These are phyloP conservation scores for Phasianus colchicus DNA, from an alignment of 2,113 vertebrate species.

Conservation along the genomic window DNA sequence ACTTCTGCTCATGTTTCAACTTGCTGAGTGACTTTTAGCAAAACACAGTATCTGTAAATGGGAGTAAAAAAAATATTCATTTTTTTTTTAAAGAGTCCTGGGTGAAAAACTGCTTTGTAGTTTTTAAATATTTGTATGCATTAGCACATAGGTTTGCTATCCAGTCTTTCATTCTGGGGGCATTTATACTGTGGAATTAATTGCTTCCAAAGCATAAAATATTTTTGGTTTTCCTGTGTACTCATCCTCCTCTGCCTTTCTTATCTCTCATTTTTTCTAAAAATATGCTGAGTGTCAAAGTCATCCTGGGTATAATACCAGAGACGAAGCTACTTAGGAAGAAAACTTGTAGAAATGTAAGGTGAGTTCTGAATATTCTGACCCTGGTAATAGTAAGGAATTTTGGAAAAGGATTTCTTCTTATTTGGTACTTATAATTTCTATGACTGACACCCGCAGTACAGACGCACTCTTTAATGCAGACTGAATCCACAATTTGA, in stretches of 20 bases:
- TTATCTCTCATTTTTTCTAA: constrained; percentile 57
- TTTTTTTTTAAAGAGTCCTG: background rate
- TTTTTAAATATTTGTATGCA: constrained; percentile 20
- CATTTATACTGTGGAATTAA: constrained; percentile 13
- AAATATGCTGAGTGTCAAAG: constrained; percentile 40
- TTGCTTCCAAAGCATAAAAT: constrained; percentile 45
- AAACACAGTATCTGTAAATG: background rate
- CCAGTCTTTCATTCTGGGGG: background rate
- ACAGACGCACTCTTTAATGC: background rate
- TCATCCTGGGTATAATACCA: constrained; percentile 6
- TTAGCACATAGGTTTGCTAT: background rate
- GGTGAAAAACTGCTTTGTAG: background rate
- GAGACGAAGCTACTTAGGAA: constrained; percentile 14
- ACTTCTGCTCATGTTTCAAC: constrained; percentile 12
- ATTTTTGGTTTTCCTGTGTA: constrained; percentile 58
- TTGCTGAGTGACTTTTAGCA: constrained; percentile 57
- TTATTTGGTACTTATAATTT: background rate
- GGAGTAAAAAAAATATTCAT: background rate
- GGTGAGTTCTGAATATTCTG: constrained; percentile 13
- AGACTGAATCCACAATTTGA: background rate
- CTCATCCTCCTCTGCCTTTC: constrained; percentile 19
- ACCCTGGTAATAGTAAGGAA: background rate
- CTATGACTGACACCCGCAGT: background rate
- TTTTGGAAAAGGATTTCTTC: background rate
- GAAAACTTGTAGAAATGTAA: background rate